Conservation (phyloP, 1,140 invertebrate genomes). For the Panagrolaimus sp. region DNA sequence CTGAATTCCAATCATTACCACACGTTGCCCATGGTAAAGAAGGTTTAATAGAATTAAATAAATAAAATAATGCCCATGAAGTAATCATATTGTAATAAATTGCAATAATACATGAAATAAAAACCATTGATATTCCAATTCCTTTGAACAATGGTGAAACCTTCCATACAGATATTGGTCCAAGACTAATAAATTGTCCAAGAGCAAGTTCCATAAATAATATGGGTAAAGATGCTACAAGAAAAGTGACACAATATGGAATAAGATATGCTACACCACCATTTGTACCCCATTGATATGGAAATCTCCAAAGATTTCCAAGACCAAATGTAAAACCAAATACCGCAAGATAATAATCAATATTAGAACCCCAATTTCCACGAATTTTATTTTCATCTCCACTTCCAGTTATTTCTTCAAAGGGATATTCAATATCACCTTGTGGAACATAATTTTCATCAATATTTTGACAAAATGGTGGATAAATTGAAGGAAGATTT, state of each 20-base stretch:
- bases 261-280: slow-evolving; percentile 75
- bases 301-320: slow-evolving; percentile 60
- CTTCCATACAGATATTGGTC: slow-evolving; percentile 60
- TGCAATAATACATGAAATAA: slow-evolving; percentile 43
- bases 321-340: slow-evolving; percentile 60
- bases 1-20: slow-evolving; percentile 57
- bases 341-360: slow-evolving; percentile 55
- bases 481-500: background rate
- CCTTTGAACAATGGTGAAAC: slow-evolving; percentile 62
- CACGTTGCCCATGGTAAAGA: slow-evolving; percentile 61
- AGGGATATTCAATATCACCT: slow-evolving; percentile 57
- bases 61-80: slow-evolving; percentile 52
- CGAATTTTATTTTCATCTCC: slow-evolving; percentile 54
- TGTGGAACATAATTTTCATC: slow-evolving; percentile 41
- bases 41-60: slow-evolving; percentile 59
- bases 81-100: slow-evolving; percentile 54
- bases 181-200: slow-evolving; percentile 61
- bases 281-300: slow-evolving; percentile 57
- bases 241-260: slow-evolving; percentile 83
- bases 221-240: slow-evolving; percentile 75
- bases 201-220: slow-evolving; percentile 58
- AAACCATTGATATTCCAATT: slow-evolving; percentile 53
- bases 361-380: slow-evolving; percentile 58
- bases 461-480: slow-evolving; percentile 11
- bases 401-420: slow-evolving; percentile 46